Evolutionary conservation across 2,888 invertebrate genomes (phyloP).

Genomic region (Acronicta alni): DNA sequence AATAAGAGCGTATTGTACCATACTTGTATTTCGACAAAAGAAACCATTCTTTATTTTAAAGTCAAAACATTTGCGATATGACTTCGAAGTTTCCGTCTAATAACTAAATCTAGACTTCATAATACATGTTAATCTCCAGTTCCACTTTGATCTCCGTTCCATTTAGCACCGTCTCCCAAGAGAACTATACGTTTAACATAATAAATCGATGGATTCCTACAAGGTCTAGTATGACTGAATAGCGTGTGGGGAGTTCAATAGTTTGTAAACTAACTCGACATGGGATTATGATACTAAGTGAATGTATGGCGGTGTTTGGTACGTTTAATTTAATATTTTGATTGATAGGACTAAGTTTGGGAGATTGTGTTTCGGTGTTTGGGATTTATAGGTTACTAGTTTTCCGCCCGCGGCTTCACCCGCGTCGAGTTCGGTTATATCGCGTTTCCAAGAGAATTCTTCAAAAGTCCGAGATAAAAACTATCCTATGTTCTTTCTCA

Average conservation of each 20-base stretch:
- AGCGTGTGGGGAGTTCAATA: slow-evolving; percentile 51
- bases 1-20: too few relatives aligned
- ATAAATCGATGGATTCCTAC: slow-evolving; percentile 53
- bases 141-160: slow-evolving; percentile 27
- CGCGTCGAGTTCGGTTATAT: too few relatives aligned
- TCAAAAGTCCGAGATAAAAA: too few relatives aligned
- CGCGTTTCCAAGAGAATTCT: too few relatives aligned
- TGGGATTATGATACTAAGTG: slow-evolving; percentile 51
- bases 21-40: too few relatives aligned
- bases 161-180: slow-evolving; percentile 40
- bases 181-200: slow-evolving; percentile 56
- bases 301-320: slow-evolving; percentile 46
- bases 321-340: slow-evolving; percentile 46
- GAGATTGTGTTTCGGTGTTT: slow-evolving; percentile 7
- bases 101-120: background rate
- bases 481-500: too few relatives aligned
- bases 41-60: too few relatives aligned
- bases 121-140: slow-evolving; percentile 24
- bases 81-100: too few relatives aligned
- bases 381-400: slow-evolving; percentile 6
- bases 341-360: slow-evolving; percentile 41
- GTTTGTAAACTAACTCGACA: slow-evolving; percentile 42
- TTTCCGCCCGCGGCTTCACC: too few relatives aligned
- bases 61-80: too few relatives aligned
- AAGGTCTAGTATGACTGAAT: slow-evolving; percentile 52